Evolutionary conservation across 1,140 invertebrate genomes (phyloP).

Genomic region (Aphidius ervi): DNA sequence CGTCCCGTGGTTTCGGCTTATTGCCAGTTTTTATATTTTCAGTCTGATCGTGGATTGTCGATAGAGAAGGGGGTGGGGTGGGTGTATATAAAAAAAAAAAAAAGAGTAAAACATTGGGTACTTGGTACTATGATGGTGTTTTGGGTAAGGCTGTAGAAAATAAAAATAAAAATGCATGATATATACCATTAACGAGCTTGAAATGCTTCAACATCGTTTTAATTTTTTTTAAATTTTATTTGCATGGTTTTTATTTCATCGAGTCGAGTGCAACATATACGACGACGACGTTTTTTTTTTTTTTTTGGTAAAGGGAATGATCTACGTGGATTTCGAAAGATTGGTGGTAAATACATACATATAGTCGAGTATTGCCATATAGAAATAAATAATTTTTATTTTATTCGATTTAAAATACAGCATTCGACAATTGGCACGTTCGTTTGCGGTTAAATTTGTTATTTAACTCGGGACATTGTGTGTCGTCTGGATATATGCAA

Average conservation of each 20-base stretch:
- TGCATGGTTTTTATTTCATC: constrained; percentile 3
- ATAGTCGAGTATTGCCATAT: neutral
- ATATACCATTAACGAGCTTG: neutral
- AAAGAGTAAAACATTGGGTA: no score
- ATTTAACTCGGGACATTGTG: constrained; percentile 5
- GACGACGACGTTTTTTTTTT: neutral
- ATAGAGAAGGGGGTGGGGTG: constrained; percentile 5
- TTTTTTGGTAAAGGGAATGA: constrained; percentile 2
- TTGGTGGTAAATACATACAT: constrained; percentile 8
- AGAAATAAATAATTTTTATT: constrained; percentile 7
- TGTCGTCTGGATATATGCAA: neutral
- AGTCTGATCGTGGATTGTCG: constrained; percentile 29
- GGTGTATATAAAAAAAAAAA: neutral
- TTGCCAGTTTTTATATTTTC: constrained; percentile 44
- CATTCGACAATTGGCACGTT: constrained; percentile 11
- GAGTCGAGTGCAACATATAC: neutral
- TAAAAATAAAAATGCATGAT: neutral
- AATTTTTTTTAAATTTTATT: neutral
- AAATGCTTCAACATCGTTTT: constrained; percentile 4
- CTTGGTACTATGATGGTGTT: no score
- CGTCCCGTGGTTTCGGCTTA: constrained; percentile 36
- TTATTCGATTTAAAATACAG: constrained; percentile 7
- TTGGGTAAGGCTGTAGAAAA: neutral
- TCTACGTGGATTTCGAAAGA: constrained; percentile 8
- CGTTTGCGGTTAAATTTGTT: constrained; percentile 13